Evolutionary conservation across 2,888 invertebrate genomes (phyloP), one percentile per base, ranked within the genome.

Genomic region (Pammene fasciana): DNA sequence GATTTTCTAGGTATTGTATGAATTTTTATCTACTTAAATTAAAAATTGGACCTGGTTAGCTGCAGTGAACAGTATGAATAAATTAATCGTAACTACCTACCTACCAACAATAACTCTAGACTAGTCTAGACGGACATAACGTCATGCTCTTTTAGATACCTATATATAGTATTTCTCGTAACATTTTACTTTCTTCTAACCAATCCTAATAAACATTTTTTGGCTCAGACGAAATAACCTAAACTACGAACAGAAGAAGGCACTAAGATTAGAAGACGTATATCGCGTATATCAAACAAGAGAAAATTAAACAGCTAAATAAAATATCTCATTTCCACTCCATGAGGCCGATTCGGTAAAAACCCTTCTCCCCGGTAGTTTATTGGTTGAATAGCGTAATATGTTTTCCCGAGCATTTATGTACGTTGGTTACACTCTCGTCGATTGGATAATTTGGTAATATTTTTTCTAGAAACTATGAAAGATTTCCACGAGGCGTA

Each of bases 271-370:
- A 26, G 18, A 48, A 67, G 13, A 14, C 26, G 7, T 48, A 55
- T 46, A 38, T 57, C 55, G 13, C 26, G 7, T 48, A 55, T 46
- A 38, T 57, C 55, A 16, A 43, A 34, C 43, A 13, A 61, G 54
- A 65, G 54, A 54, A 59, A 70, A 70, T 54, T 70, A 65, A 70
- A 70, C 65, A 70, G 60, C 65, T 18, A 26, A 54, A 52, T 55
- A 70, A 70, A 70, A 70, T 70, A 68, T 68, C 65, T 59, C 59
- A 46, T 52, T 70, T 70, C 70, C 70, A 70, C 70, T 38, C 48
- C 59, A 70, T 65, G 54, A 26, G 38, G 41, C 54, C 46, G 64
- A 45, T 70, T 52, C 59, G 48, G 65, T 62, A 55, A 60, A 68
- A 64, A 65, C 70, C 65, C 46, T 60, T 26, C 60, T 60, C 70